phyloP scores from a whole-genome alignment of 2,888 invertebrate genomes.

The Lysandra bellargus region DNA sequence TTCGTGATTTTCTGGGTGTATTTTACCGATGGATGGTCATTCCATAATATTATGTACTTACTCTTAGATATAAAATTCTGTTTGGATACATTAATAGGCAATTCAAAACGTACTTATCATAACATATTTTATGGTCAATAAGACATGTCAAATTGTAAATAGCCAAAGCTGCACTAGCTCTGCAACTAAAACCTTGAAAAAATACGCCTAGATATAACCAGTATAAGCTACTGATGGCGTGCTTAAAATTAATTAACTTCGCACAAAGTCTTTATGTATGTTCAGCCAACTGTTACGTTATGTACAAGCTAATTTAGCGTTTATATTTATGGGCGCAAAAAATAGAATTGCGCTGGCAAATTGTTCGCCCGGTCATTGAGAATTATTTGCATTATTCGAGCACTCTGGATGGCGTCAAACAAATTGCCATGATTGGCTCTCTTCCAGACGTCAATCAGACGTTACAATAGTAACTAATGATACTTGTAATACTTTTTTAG shows the following conservation, averaged over 20 bases:
- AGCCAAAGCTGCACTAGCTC: no score
- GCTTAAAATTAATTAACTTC: constrained; percentile 27
- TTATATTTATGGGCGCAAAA: constrained; percentile 33
- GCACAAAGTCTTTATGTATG: constrained; percentile 30
- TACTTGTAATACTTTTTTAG: constrained; percentile 38
- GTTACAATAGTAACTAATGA: constrained; percentile 56
- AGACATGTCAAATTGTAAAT: no score
- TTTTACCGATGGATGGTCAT: no score
- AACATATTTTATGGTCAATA: no score
- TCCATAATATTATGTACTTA: no score
- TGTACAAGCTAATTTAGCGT: constrained; percentile 12
- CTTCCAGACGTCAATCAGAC: constrained; percentile 53
- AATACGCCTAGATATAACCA: background rate
- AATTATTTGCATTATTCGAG: constrained; percentile 51
- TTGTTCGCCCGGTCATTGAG: constrained; percentile 49
- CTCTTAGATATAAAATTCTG: no score
- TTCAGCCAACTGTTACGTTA: constrained; percentile 33
- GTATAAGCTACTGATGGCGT: background rate
- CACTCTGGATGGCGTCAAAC: constrained; percentile 57
- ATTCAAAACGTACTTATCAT: no score
- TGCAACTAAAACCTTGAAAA: background rate
- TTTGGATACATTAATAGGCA: no score
- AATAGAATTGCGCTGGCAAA: constrained; percentile 35
- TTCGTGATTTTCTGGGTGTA: no score
- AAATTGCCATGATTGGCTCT: constrained; percentile 64